Evolutionary conservation across 2,797 vertebrate species (phyloP).

Genomic region (Mus caroli): DNA sequence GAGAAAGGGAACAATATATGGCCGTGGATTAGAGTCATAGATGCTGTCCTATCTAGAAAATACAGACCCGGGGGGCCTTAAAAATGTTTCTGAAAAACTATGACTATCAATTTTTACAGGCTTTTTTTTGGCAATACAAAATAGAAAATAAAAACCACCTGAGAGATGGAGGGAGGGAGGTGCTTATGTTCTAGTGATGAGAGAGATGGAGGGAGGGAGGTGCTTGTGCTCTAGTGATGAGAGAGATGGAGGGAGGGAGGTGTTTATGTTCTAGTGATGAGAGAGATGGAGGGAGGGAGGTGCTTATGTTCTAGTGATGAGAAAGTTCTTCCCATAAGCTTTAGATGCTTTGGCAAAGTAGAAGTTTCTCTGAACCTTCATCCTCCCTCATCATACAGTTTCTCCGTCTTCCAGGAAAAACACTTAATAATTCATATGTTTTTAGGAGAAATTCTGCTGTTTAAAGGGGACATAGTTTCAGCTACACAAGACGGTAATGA

Average conservation of each 20-base stretch:
- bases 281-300: background rate
- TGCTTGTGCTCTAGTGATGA: background rate
- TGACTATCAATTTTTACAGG: background rate
- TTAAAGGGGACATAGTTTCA: background rate
- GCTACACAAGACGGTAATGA: background rate
- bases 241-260: background rate
- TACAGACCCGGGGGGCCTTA: background rate
- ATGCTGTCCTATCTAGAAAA: background rate
- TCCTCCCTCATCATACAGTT: background rate
- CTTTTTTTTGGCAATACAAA: background rate
- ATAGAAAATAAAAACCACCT: background rate
- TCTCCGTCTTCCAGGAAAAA: background rate
- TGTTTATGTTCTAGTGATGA: background rate
- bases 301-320: background rate
- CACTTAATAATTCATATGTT: background rate
- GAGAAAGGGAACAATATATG: background rate
- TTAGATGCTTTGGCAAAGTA: background rate
- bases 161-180: no score
- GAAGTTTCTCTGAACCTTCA: background rate
- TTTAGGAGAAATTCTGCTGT: background rate
- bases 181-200: background rate
- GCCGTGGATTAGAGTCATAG: background rate
- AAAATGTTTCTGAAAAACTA: background rate
- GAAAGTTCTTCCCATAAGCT: background rate
- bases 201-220: background rate